Conservation (phyloP, 2,888 invertebrate genomes). For the Andrena marginata region DNA sequence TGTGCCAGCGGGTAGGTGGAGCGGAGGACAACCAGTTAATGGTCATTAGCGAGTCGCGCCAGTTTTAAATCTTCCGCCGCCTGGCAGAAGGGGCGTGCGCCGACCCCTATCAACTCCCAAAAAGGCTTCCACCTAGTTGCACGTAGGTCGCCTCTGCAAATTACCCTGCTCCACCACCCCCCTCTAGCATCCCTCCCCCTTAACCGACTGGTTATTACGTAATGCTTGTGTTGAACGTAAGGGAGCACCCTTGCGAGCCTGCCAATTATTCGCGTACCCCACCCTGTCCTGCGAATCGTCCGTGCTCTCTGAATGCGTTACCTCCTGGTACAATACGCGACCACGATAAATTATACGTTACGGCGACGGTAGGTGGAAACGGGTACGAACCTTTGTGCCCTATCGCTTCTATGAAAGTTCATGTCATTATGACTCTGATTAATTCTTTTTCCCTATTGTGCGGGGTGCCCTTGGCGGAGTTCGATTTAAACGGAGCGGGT, state of each 20-base stretch:
- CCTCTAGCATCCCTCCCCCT: slow-evolving; percentile 52
- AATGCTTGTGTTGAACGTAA: slow-evolving; percentile 67
- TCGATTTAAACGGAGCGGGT: not conserved
- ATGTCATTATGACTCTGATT: slow-evolving; percentile 30
- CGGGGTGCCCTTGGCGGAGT: not conserved
- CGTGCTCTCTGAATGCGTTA: slow-evolving; percentile 45
- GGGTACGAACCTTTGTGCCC: slow-evolving; percentile 19
- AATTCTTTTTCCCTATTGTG: slow-evolving; percentile 2
- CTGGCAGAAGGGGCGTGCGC: slow-evolving; percentile 66
- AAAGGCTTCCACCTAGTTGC: slow-evolving; percentile 71
- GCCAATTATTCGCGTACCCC: slow-evolving; percentile 68
- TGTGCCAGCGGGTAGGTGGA: slow-evolving; percentile 69
- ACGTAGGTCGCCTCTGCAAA: slow-evolving; percentile 67
- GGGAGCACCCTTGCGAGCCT: slow-evolving; percentile 59
- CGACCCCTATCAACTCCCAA: slow-evolving; percentile 71
- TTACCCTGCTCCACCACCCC: slow-evolving; percentile 64
- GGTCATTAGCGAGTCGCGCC: slow-evolving; percentile 80
- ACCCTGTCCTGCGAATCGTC: slow-evolving; percentile 45
- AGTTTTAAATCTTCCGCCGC: slow-evolving; percentile 80
- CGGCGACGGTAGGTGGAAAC: slow-evolving; percentile 6
- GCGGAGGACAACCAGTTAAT: slow-evolving; percentile 80
- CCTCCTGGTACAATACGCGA: slow-evolving; percentile 34
- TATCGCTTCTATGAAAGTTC: slow-evolving; percentile 23
- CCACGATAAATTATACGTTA: slow-evolving; percentile 46
- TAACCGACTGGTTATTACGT: slow-evolving; percentile 70